phyloP scores from a whole-genome alignment of 2,797 vertebrate species.

The Esox masquinongy region DNA sequence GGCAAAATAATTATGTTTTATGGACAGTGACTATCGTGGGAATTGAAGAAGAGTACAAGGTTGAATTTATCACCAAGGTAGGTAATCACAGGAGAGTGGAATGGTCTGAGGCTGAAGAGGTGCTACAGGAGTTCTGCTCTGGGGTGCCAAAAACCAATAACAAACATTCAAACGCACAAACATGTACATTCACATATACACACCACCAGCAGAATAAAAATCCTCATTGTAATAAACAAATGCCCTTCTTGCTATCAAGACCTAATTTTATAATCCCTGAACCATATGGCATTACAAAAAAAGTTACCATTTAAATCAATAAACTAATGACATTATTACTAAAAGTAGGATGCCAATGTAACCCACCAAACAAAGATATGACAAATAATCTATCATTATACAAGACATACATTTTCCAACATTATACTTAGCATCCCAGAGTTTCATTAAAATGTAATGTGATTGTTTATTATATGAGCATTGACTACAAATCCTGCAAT shows the following conservation, averaged over 20 bases:
- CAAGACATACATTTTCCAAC: neutral
- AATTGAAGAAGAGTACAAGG: too few species aligned
- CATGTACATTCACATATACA: constrained; percentile 33
- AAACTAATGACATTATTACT: neutral
- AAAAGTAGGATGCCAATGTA: neutral
- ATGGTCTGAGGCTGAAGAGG: too few species aligned
- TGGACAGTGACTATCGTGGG: too few species aligned
- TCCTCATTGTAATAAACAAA: constrained; percentile 1
- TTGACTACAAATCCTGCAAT: neutral
- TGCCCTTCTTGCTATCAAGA: neutral
- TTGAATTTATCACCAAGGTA: too few species aligned
- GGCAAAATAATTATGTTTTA: too few species aligned
- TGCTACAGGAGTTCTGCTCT: too few species aligned
- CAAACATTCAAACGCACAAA: constrained; percentile 18
- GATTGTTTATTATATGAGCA: neutral
- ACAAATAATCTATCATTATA: neutral
- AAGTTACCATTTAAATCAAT: neutral
- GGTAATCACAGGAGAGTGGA: too few species aligned
- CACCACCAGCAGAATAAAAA: neutral
- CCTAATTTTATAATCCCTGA: neutral
- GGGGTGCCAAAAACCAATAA: neutral
- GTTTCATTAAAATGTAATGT: neutral
- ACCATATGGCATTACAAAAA: neutral
- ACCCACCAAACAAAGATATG: neutral
- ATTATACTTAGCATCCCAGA: neutral